A percentile compares a stretch with the other conserved stretches of the same genome.
phyloP scores from a whole-genome alignment of 2,113 vertebrate species.

The Clarias gariepinus region DNA sequence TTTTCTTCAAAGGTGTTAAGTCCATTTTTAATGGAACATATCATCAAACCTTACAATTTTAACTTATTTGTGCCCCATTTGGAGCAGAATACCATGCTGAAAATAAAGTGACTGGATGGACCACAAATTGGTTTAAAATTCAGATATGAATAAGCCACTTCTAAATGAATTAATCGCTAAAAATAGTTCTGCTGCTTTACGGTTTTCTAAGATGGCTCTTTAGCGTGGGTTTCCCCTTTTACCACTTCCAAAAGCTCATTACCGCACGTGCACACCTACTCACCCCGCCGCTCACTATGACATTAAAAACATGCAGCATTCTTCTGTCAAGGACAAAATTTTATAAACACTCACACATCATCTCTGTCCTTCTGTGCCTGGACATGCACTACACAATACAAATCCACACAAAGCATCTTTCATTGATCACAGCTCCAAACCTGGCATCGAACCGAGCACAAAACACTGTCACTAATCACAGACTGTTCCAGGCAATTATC shows the following conservation, averaged over 20 bases:
- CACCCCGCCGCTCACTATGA: background rate
- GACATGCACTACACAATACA: background rate
- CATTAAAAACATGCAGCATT: background rate
- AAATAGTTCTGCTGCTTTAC: background rate
- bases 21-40: background rate
- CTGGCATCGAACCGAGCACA: conserved; percentile 30
- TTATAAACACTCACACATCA: background rate
- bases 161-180: background rate
- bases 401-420: conserved; percentile 15
- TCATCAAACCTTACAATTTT: background rate
- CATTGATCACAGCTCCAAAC: background rate
- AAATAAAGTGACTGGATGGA: background rate
- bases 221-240: background rate
- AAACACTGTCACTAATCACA: conserved; percentile 39
- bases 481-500: conserved; percentile 27
- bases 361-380: background rate
- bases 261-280: background rate
- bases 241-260: background rate
- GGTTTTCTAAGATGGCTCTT: background rate
- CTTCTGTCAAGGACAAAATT: conserved; percentile 3
- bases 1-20: background rate
- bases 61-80: background rate
- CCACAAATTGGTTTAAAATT: background rate
- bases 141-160: background rate
- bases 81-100: background rate